phyloP scores from a whole-genome alignment of 2,113 vertebrate genomes.

The Pseudonaja textilis region DNA sequence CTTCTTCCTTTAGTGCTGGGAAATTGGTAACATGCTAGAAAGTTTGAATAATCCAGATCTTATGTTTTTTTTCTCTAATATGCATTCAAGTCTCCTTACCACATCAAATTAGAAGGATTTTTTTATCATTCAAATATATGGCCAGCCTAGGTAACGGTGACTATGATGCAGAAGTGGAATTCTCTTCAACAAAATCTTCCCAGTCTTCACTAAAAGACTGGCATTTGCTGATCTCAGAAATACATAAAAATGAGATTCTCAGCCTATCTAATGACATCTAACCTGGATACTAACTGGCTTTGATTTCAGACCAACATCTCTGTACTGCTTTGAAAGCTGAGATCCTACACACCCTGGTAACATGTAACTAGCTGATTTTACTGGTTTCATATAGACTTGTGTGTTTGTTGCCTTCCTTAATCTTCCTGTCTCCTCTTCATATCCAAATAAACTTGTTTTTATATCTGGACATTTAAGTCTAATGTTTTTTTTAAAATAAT shows the following conservation, averaged over 20 bases:
- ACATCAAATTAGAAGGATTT: background rate
- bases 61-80: background rate
- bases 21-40: background rate
- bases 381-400: background rate
- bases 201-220: background rate
- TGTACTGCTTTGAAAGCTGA: background rate
- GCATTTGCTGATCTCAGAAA: background rate
- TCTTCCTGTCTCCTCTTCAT: background rate
- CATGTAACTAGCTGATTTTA: background rate
- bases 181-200: background rate
- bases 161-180: background rate
- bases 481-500: background rate
- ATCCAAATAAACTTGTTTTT: background rate
- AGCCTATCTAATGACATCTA: background rate
- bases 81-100: background rate
- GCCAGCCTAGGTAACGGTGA: background rate
- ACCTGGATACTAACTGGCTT: background rate
- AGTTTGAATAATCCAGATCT: background rate
- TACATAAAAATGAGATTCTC: background rate
- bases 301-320: background rate
- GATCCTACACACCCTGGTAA: background rate
- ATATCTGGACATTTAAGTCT: background rate
- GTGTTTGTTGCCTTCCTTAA: background rate
- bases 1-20: background rate
- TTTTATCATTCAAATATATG: background rate